Evolutionary conservation across 2,888 invertebrate species (phyloP).

Genomic region (Dusona sp.): DNA sequence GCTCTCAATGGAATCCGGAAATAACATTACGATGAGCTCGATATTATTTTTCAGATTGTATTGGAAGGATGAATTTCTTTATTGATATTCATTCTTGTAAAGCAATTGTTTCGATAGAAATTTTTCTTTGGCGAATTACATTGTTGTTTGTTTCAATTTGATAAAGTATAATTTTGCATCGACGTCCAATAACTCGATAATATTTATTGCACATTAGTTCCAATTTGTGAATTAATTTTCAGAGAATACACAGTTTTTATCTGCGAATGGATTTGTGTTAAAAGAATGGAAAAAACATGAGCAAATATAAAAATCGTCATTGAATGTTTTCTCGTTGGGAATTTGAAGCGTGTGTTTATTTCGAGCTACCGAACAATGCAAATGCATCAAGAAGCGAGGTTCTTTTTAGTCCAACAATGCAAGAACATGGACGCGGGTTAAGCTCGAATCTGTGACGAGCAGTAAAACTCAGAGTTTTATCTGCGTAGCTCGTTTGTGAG

Average conservation of each 20-base stretch:
- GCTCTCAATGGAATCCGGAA: too few species aligned
- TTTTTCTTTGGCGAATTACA: not conserved
- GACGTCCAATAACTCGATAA: not conserved
- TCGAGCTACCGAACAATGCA: slow-evolving; percentile 45
- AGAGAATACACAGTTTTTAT: not conserved
- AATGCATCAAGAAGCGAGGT: slow-evolving; percentile 40
- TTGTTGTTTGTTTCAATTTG: not conserved
- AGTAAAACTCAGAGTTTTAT: slow-evolving; percentile 67
- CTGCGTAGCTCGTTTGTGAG: slow-evolving; percentile 62
- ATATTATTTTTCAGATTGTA: not conserved
- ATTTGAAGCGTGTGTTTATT: slow-evolving; percentile 15
- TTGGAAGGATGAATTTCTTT: too few species aligned
- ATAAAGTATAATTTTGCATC: too few species aligned
- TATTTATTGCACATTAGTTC: not conserved
- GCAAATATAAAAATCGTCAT: not conserved
- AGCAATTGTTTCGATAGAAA: not conserved
- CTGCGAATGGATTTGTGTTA: not conserved
- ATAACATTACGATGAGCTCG: not conserved
- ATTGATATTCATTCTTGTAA: too few species aligned
- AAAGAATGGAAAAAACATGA: not conserved
- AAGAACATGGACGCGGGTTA: slow-evolving; percentile 46
- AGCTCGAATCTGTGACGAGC: slow-evolving; percentile 55
- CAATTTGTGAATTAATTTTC: not conserved
- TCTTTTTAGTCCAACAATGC: slow-evolving; percentile 52
- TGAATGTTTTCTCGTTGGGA: not conserved